phyloP scores from a whole-genome alignment of 37 sponge, comb jelly and placozoan species.

The Agelas oroides region DNA sequence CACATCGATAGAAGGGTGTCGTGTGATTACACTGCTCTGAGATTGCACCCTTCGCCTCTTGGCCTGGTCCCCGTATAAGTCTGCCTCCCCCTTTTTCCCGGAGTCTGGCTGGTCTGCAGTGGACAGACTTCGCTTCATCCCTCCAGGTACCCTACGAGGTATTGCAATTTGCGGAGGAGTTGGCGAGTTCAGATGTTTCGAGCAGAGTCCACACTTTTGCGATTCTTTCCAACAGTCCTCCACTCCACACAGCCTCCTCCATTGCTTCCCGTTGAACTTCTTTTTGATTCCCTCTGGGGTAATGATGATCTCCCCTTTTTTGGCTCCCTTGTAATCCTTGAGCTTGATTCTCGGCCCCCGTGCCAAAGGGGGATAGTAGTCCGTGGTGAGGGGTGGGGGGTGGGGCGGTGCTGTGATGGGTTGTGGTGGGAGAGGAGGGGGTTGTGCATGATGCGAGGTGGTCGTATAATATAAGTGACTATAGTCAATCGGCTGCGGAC shows the following conservation, averaged over 20 bases:
- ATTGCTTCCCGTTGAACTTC: conserved; percentile 83
- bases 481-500: conserved; percentile 29
- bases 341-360: conserved; percentile 62
- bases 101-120: conserved; percentile 32
- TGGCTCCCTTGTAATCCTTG: conserved; percentile 68
- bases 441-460: not conserved
- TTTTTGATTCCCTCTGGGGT: conserved; percentile 73
- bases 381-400: conserved; percentile 25
- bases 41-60: conserved; percentile 41
- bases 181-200: conserved; percentile 73
- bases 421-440: not conserved
- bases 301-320: conserved; percentile 74
- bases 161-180: conserved; percentile 38
- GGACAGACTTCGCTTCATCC: conserved; percentile 46
- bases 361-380: conserved; percentile 31
- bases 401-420: not conserved
- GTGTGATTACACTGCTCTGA: conserved; percentile 2
- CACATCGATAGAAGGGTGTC: conserved; percentile 23
- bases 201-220: conserved; percentile 71
- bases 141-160: conserved; percentile 5
- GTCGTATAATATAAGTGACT: conserved; percentile 3
- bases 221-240: conserved; percentile 81
- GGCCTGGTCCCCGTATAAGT: not conserved
- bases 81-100: not conserved
- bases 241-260: conserved; percentile 69